Base-by-base conservation (phyloP, 2,113 vertebrate species). In the Melospiza georgiana region DNA sequence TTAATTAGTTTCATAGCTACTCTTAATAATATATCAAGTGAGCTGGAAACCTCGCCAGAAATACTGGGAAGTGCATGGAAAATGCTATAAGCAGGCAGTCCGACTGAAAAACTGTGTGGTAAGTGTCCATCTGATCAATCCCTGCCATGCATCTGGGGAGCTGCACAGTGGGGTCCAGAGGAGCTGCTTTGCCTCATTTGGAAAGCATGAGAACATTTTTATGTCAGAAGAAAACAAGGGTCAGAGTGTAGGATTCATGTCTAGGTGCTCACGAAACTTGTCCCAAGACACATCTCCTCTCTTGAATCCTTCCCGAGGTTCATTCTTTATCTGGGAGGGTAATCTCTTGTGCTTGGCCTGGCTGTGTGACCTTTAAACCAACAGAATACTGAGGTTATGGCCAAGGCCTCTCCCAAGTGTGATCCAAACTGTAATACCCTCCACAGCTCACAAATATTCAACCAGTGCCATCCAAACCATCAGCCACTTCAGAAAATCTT, bases 1-100 rank as follows among this genome's bases (percentile, higher is more conserved):
- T 87, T 97, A 95, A 96, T 96, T 97, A 93, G 85, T 93, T 96
- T 95, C 83, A 93, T 95, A 84, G 95, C 92, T 90, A 46, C 88
- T 78, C 84, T 78, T 96, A 93, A 90, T 90, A 88, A 61, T 96
- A 84, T 48, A 93, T 88, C 90, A 96, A 94, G 57, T 41, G 61
- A 94, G 69, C 79, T 81, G 76, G 77, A 94, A 93, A 90, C 62
- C 87, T 86, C 0, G 0, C 65, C 82, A 94, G 80, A 63, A 87
- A 63, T n/a, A 59, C 63, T 80, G 37, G 68, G 48, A 78, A 91
- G 78, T 15, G 16, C 28, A 88, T 15, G 13, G 79, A 63, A 66
- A 67, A 77, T 18, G 46, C 43, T 90, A 46, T 0, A 4, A 88
- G 39, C 27, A 22, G 52, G 33, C 37, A 61, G 13, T 67, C 8